Evolutionary conservation across 2,113 vertebrate genomes (phyloP), one percentile per base, ranked within the genome.

Genomic region (Pterophyllum scalare): DNA sequence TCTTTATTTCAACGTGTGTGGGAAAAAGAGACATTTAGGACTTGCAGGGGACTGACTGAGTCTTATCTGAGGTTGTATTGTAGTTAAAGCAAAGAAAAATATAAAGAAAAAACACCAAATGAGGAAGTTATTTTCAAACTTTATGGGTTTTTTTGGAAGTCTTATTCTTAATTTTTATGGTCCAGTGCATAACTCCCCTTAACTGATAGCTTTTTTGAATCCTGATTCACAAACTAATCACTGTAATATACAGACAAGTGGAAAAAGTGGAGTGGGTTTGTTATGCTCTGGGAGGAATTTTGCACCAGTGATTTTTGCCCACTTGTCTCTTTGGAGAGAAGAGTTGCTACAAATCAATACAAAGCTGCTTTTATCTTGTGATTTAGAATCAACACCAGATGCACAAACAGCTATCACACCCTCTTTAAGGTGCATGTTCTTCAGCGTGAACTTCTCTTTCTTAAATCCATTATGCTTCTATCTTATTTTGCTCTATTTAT

Each of bases 21-120:
- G 38, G 13, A 67, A 82, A 81, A 80, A 64, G 43, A n/a, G 35
- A 62, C 17, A 60, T 65, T 88, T 85, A 61, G 33, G 56, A 86
- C 46, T 67, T 17, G 24, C 5, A 70, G 49, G 10, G 6, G 7
- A n/a, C 3, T 2, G 26, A 38, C 7, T 54, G 52, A 60, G 22
- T 65, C 22, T 13, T 43, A 58, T 60, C 46, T 81, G 83, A 83
- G 75, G n/a, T 80, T 24, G 65, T 38, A 56, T 22, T 26, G 17
- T 3, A 20, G 40, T 19, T 56, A 60, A 78, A 59, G 38, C 33
- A 78, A 43, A 85, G 22, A 43, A 5, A 19, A 40, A 40, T 8
- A n/a, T 5, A 2, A 14, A 17, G 46, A 57, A 52, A 52, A 70
- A 70, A 13, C 1, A 13, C 9, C 3, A 52, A 52, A 70, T 20